Conservation (phyloP, 2,797 vertebrate genomes). For the Adrianichthys oophorus region DNA sequence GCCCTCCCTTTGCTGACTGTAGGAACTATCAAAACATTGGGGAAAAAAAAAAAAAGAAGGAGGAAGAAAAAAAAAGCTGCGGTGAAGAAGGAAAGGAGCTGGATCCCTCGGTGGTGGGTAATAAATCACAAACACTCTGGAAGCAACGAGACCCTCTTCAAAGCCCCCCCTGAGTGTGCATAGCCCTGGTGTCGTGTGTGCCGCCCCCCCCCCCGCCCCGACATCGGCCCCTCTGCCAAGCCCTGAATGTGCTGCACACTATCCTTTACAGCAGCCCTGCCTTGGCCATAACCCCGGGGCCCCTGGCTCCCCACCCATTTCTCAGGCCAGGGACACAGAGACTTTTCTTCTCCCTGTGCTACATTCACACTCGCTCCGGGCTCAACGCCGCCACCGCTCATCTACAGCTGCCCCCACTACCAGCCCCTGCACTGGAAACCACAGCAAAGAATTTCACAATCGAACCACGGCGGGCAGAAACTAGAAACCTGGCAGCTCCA, state of each 20-base stretch:
- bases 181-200: conserved; percentile 33
- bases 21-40: conserved; percentile 78
- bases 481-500: conserved; percentile 59
- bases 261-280: conserved; percentile 29
- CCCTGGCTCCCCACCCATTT: conserved; percentile 11
- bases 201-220: conserved; percentile 23
- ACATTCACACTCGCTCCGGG: conserved; percentile 66
- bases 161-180: conserved; percentile 55
- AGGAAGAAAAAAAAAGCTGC: conserved; percentile 24
- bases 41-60: conserved; percentile 20
- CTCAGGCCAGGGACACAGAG: conserved; percentile 63
- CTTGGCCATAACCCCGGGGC: conserved; percentile 37
- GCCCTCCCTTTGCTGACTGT: conserved; percentile 60
- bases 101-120: conserved; percentile 73
- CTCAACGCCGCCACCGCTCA: conserved; percentile 66
- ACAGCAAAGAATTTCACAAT: conserved; percentile 72
- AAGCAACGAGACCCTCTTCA: conserved; percentile 72
- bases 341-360: conserved; percentile 76
- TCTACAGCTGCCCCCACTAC: conserved; percentile 7
- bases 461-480: conserved; percentile 59
- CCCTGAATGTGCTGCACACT: conserved; percentile 56
- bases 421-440: conserved; percentile 48
- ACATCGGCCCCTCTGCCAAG: conserved; percentile 39
- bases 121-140: conserved; percentile 77
- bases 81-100: conserved; percentile 62